phyloP scores from a whole-genome alignment of 2,888 invertebrate genomes.

The Xanthostigma xanthostigma region DNA sequence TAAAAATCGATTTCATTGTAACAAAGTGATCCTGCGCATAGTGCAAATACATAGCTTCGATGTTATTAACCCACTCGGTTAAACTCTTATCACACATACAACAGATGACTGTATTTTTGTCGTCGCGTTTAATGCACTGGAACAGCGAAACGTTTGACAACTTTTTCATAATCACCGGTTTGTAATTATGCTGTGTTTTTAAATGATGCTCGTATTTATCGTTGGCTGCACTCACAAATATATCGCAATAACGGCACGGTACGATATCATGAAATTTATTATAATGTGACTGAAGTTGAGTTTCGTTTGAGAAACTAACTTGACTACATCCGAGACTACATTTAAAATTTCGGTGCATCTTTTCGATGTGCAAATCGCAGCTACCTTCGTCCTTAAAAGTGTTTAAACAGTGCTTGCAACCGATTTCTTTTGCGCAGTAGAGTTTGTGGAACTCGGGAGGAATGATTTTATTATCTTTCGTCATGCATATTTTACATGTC shows the following conservation, averaged over 20 bases:
- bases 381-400: background rate
- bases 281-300: constrained; percentile 1
- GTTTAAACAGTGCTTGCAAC: constrained; percentile 1
- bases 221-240: background rate
- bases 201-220: constrained; percentile 1
- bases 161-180: background rate
- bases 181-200: background rate
- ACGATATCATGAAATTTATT: constrained; percentile 1
- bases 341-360: constrained; percentile 1
- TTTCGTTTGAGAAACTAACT: background rate
- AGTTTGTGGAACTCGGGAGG: constrained; percentile 7
- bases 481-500: constrained; percentile 5
- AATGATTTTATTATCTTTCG: constrained; percentile 1
- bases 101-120: background rate
- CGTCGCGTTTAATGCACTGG: background rate
- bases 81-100: constrained; percentile 1
- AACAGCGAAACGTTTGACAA: background rate
- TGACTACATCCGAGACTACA: constrained; percentile 3
- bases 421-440: constrained; percentile 3
- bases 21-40: background rate
- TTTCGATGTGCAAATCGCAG: constrained; percentile 1
- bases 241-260: constrained; percentile 2
- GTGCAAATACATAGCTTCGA: constrained; percentile 1
- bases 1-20: constrained; percentile 1
- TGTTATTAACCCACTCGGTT: background rate